These are phyloP conservation scores for Platanista minor DNA, from an alignment of 2,113 vertebrate genomes.

Conservation along the genomic window DNA sequence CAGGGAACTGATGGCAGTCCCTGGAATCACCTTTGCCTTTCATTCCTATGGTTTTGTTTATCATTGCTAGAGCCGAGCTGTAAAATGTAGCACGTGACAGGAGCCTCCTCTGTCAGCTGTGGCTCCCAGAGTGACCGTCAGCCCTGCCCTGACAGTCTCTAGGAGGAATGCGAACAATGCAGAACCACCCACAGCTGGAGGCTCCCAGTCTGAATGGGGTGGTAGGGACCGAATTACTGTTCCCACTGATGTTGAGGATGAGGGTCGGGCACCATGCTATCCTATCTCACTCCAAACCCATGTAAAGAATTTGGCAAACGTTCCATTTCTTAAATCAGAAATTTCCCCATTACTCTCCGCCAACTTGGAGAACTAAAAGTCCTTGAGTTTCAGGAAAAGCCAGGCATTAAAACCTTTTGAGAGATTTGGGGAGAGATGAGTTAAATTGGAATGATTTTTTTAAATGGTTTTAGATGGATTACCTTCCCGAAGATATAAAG, in stretches of 20 bases:
- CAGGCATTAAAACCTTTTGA: not conserved
- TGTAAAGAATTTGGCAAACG: not conserved
- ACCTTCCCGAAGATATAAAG: not conserved
- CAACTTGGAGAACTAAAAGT: not conserved
- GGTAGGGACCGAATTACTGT: not conserved
- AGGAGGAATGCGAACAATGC: constrained; percentile 38
- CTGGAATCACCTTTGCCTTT: not conserved
- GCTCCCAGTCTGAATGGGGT: not conserved
- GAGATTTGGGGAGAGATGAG: not conserved
- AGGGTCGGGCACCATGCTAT: not conserved
- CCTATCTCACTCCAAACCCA: not conserved
- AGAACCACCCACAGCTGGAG: constrained; percentile 24
- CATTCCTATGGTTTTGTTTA: not conserved
- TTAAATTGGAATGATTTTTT: not conserved
- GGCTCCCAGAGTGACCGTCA: constrained; percentile 12
- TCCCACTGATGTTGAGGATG: not conserved
- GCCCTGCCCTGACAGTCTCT: not conserved
- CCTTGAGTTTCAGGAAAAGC: not conserved
- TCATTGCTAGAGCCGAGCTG: not conserved
- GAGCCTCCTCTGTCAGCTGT: not conserved
- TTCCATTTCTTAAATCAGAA: not conserved
- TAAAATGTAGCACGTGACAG: not conserved
- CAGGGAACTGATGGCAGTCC: not conserved
- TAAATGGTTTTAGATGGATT: not conserved
- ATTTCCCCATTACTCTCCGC: not conserved